Percentiles rank a stretch among this genome's conserved stretches.
phyloP scores from a whole-genome alignment of 2,113 vertebrate genomes.

The Percina caprodes region DNA sequence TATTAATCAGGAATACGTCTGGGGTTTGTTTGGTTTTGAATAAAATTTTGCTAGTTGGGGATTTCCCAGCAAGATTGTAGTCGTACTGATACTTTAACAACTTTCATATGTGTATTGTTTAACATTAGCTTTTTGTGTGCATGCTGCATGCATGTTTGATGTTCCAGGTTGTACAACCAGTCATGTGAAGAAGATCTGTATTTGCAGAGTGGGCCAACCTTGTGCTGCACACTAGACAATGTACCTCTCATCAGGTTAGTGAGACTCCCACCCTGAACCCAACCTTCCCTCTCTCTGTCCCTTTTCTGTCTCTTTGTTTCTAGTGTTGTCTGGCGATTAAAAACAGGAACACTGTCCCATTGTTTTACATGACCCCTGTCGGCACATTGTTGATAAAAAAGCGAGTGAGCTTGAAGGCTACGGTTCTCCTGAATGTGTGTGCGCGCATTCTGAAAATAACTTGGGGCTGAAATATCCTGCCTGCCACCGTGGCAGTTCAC shows the following conservation, averaged over 20 bases:
- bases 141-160: constrained; percentile 7
- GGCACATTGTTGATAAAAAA: constrained; percentile 60
- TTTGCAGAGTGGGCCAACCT: constrained; percentile 78
- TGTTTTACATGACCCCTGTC: constrained; percentile 59
- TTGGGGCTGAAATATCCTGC: constrained; percentile 68
- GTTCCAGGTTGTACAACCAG: constrained; percentile 83
- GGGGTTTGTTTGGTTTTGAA: background rate
- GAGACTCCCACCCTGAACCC: background rate
- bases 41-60: no score
- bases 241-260: constrained; percentile 85
- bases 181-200: constrained; percentile 82
- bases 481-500: constrained; percentile 71
- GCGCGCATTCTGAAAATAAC: constrained; percentile 72
- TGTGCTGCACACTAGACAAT: constrained; percentile 85
- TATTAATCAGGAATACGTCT: background rate
- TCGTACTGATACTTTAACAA: background rate
- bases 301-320: constrained; percentile 33
- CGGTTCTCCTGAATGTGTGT: constrained; percentile 29
- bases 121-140: background rate
- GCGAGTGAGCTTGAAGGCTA: constrained; percentile 45
- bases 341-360: constrained; percentile 74
- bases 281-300: background rate
- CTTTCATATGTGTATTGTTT: background rate
- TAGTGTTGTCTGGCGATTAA: constrained; percentile 38
- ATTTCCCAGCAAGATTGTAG: background rate